A percentile compares a stretch with the other conserved stretches of the same genome.
Evolutionary conservation across 2,888 invertebrate genomes (phyloP).

Genomic region (Dasypogon diadema): DNA sequence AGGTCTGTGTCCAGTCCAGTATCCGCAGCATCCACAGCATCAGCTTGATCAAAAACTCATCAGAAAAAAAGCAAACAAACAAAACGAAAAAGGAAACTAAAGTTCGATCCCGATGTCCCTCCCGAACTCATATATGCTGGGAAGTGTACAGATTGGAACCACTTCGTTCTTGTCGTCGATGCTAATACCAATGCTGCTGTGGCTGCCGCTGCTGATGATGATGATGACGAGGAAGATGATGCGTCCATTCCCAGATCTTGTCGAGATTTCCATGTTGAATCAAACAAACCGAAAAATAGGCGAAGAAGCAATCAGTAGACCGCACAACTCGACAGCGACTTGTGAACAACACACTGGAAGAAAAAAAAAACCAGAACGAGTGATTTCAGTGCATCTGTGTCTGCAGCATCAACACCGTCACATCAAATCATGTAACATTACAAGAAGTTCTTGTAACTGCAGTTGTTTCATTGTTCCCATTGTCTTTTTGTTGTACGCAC

Average conservation of each 20-base stretch:
- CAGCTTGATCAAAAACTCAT: background rate
- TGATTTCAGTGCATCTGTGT: background rate
- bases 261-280: slow-evolving; percentile 1
- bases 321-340: background rate
- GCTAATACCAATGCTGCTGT: too few species aligned
- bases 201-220: background rate
- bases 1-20: background rate
- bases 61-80: background rate
- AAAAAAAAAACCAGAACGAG: background rate
- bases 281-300: slow-evolving; percentile 19
- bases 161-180: slow-evolving; percentile 7
- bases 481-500: background rate
- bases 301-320: slow-evolving; percentile 5
- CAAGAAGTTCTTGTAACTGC: background rate
- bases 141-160: background rate
- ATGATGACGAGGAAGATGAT: background rate
- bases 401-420: background rate
- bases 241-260: background rate
- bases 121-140: background rate
- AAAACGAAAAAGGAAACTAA: background rate
- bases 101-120: background rate
- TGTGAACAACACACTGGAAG: background rate
- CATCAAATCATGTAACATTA: slow-evolving; percentile 3
- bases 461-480: background rate
- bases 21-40: background rate